A percentile compares a stretch with the other conserved stretches of the same genome.
phyloP scores from a whole-genome alignment of 2,797 vertebrate genomes.

The Anolis apletophallus region DNA sequence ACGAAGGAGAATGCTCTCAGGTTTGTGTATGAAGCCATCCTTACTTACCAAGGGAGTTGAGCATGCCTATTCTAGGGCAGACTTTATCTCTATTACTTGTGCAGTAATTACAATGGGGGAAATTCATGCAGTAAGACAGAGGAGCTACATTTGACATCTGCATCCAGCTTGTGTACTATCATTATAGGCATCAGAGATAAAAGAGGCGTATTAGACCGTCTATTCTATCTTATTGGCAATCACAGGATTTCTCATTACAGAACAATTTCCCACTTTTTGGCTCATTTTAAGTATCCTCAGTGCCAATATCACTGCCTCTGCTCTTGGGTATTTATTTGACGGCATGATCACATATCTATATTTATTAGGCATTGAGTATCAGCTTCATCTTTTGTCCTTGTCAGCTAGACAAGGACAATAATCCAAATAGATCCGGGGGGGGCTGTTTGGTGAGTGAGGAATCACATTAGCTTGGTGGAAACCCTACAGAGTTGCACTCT shows the following conservation, averaged over 20 bases:
- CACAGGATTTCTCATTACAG: conserved; percentile 42
- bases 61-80: conserved; percentile 24
- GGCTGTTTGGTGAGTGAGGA: too few species aligned
- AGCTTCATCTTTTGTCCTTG: conserved; percentile 36
- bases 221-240: conserved; percentile 22
- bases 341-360: conserved; percentile 24
- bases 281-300: conserved; percentile 42
- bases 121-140: conserved; percentile 28
- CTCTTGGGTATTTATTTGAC: conserved; percentile 31
- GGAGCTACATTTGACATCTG: conserved; percentile 39
- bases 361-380: conserved; percentile 24
- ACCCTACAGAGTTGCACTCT: too few species aligned
- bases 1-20: conserved; percentile 16
- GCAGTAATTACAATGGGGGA: conserved; percentile 35
- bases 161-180: conserved; percentile 37
- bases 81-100: conserved; percentile 31
- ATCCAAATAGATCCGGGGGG: background rate
- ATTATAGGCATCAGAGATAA: conserved; percentile 37
- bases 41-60: conserved; percentile 14
- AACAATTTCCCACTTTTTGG: conserved; percentile 38
- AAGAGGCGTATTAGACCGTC: conserved; percentile 39
- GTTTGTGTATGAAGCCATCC: conserved; percentile 36
- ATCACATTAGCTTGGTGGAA: too few species aligned
- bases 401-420: conserved; percentile 17
- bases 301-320: conserved; percentile 4